Base-by-base conservation (phyloP, 2,797 vertebrate genomes). In the Bradypodion pumilum region DNA sequence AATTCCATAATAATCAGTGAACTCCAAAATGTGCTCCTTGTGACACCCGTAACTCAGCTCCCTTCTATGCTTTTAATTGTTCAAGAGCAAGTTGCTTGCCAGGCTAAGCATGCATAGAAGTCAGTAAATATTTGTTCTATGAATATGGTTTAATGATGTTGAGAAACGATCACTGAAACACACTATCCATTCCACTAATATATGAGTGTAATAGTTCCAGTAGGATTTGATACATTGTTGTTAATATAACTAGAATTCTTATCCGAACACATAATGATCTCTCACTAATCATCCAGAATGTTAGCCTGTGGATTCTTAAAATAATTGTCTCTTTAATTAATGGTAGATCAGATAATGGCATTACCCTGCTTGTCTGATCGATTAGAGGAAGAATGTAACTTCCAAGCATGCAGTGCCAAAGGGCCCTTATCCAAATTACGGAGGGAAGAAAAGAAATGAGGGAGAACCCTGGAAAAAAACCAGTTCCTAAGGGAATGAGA, bases 311-410 rank as follows among this genome's bases (percentile, higher is more conserved):
- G 74, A 70, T 85, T 83, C 78, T 62, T 77, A 63, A 85, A 87
- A 77, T 81, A 90, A 80, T 90, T 85, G 79, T 83, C 86, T 87
- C 87, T 1, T 13, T 82, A 87, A 85, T 89, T 91, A 91, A 85
- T 63, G 82, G 37, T 10, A 73, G 82, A 85, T 86, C 85, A 89
- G 90, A 86, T 84, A 83, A 40, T 59, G 86, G 80, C 10, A 65
- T 87, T 77, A 74, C 49, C 78, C 78, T 84, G 84, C 68, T 60
- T 89, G 81, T 79, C 86, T 69, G 13, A 60, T 78, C 2, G 7
- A 84, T 88, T 72, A 79, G 80, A 82, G 63, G 63, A 81, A 27
- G 73, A 74, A 60, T 74, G 65, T 86, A 68, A 59, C 52, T 46
- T 65, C 80, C 82, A 19, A 16, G 76, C 37, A 80, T 74, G 44